Percentiles rank a stretch among this genome's conserved stretches.
These are phyloP conservation scores for Acanthopleura granulata DNA, from an alignment of 2,888 invertebrate genomes.

Conservation along the genomic window DNA sequence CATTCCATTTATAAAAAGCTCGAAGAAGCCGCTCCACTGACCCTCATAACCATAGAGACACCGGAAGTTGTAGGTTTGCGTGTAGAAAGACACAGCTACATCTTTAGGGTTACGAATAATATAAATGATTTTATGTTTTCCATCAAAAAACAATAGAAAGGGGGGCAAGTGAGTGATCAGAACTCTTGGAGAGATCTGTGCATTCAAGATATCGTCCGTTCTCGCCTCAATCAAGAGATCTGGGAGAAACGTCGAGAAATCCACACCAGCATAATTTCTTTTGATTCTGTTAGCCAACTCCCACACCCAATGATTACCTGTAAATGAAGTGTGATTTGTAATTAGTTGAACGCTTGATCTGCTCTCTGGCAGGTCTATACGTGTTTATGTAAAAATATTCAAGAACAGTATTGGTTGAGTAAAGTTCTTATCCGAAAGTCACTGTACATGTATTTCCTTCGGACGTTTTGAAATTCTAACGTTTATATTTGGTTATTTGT, in stretches of 20 bases:
- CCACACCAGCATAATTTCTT: not conserved
- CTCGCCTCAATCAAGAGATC: slow-evolving; percentile 32
- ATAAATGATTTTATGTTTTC: slow-evolving; percentile 28
- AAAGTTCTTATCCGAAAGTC: too few relatives aligned
- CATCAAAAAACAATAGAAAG: slow-evolving; percentile 28
- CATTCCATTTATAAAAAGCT: slow-evolving; percentile 19
- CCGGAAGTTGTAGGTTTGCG: slow-evolving; percentile 18
- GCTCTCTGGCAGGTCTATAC: too few relatives aligned
- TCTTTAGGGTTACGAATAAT: slow-evolving; percentile 33
- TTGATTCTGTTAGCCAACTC: not conserved
- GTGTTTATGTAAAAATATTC: too few relatives aligned
- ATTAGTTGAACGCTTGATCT: too few relatives aligned
- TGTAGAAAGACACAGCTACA: slow-evolving; percentile 33
- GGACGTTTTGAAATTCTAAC: too few relatives aligned
- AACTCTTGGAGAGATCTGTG: slow-evolving; percentile 32
- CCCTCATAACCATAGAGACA: slow-evolving; percentile 8
- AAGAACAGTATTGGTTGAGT: too few relatives aligned
- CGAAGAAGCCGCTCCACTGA: slow-evolving; percentile 14
- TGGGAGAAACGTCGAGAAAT: slow-evolving; percentile 7
- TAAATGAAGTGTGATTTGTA: too few relatives aligned
- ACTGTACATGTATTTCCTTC: too few relatives aligned
- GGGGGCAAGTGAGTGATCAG: slow-evolving; percentile 37
- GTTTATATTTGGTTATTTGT: too few relatives aligned
- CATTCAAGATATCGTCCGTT: slow-evolving; percentile 23
- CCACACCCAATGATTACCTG: slow-evolving; percentile 16